Evolutionary conservation across 2,888 invertebrate species (phyloP).

Genomic region (Theristus sp.): DNA sequence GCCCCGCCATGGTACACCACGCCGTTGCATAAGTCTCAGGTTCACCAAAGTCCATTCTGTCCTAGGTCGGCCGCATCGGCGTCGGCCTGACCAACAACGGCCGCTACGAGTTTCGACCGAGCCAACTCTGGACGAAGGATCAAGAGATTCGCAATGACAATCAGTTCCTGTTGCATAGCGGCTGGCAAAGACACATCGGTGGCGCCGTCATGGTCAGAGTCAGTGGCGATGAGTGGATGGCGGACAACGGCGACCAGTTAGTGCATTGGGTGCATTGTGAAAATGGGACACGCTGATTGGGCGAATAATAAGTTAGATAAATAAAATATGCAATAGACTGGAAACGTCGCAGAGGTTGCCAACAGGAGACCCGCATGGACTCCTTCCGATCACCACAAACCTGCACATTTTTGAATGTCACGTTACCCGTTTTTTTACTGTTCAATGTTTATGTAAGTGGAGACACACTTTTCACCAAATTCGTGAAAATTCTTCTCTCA

Average conservation of each 20-base stretch:
- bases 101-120: not conserved
- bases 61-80: not conserved
- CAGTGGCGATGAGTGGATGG: conserved; percentile 7
- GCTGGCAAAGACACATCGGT: conserved; percentile 18
- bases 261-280: not conserved
- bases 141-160: not conserved
- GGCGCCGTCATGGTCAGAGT: conserved; percentile 18
- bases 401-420: not conserved
- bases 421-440: not conserved
- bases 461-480: too few relatives aligned
- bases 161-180: conserved; percentile 5
- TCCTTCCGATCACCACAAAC: too few relatives aligned
- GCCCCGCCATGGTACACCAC: too few relatives aligned
- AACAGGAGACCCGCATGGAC: too few relatives aligned
- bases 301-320: too few relatives aligned
- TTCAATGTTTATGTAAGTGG: too few relatives aligned
- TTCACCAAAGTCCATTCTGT: too few relatives aligned
- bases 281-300: too few relatives aligned
- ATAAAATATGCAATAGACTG: too few relatives aligned
- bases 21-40: too few relatives aligned
- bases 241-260: not conserved
- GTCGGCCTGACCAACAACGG: not conserved
- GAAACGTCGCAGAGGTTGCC: too few relatives aligned
- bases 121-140: not conserved
- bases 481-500: not conserved